These are phyloP conservation scores for Allygus modestus DNA, from an alignment of 2,888 invertebrate species.

Conservation along the genomic window DNA sequence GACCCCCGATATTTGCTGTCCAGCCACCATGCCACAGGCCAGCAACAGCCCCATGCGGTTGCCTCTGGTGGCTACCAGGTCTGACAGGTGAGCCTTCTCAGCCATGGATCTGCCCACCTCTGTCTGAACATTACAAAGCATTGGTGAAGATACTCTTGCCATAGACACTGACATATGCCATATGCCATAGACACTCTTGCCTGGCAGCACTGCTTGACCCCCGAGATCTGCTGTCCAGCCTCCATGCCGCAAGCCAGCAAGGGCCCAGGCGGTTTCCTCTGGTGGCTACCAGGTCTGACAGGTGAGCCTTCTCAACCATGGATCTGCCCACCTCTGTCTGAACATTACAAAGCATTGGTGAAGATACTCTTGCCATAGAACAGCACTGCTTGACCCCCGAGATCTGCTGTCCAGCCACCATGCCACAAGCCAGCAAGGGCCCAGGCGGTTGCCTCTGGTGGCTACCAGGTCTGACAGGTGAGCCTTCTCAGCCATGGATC, in stretches of 20 bases:
- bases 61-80: slow-evolving; percentile 72
- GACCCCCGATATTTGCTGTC: slow-evolving; percentile 91
- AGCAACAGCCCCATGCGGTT: slow-evolving; percentile 78
- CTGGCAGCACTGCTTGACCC: slow-evolving; percentile 90
- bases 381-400: slow-evolving; percentile 89
- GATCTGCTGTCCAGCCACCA: slow-evolving; percentile 90
- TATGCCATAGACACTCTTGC: too few species aligned
- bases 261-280: slow-evolving; percentile 80
- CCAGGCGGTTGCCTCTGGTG: slow-evolving; percentile 80
- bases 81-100: slow-evolving; percentile 62
- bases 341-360: slow-evolving; percentile 73
- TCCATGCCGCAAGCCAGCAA: slow-evolving; percentile 76
- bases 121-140: slow-evolving; percentile 9
- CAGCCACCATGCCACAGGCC: slow-evolving; percentile 78
- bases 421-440: slow-evolving; percentile 68
- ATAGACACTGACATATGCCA: neutral
- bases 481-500: slow-evolving; percentile 62
- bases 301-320: slow-evolving; percentile 60
- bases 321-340: slow-evolving; percentile 57
- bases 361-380: slow-evolving; percentile 86
- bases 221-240: slow-evolving; percentile 89
- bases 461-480: slow-evolving; percentile 65
- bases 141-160: neutral
- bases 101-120: slow-evolving; percentile 59
- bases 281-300: slow-evolving; percentile 65